Conservation (phyloP, 1,140 invertebrate species). For the Metopolophium dirhodum region DNA sequence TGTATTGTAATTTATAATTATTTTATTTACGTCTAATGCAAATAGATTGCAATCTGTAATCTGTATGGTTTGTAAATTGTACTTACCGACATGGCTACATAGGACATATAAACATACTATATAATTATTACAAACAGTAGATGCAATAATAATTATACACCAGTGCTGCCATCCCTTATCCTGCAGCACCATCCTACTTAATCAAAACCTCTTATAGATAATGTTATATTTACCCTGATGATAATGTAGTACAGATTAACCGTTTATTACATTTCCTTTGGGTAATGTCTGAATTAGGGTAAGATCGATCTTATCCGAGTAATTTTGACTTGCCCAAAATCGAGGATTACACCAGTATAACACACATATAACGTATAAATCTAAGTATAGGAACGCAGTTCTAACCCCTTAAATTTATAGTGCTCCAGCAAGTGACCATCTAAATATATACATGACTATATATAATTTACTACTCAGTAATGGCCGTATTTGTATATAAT, state of each 20-base stretch:
- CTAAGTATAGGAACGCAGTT: neutral
- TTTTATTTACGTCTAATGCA: neutral
- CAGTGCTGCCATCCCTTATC: neutral
- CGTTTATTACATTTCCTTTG: slow-evolving; percentile 1
- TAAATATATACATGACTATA: neutral
- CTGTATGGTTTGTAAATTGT: neutral
- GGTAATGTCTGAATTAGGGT: neutral
- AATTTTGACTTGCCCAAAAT: neutral
- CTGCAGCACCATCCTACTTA: neutral
- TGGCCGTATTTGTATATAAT: neutral
- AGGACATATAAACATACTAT: too few relatives aligned
- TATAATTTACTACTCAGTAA: neutral
- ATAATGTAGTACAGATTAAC: neutral
- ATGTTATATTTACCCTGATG: neutral
- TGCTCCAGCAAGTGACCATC: neutral
- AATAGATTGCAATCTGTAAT: too few relatives aligned
- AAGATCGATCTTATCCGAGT: neutral
- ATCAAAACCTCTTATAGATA: slow-evolving; percentile 7
- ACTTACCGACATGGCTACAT: neutral
- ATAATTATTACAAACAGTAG: neutral
- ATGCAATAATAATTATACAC: neutral
- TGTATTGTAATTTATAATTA: neutral
- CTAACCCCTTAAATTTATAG: neutral
- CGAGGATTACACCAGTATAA: neutral
- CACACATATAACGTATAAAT: neutral